These are phyloP conservation scores for Spatula clypeata DNA, from an alignment of 2,797 vertebrate species.

Conservation along the genomic window DNA sequence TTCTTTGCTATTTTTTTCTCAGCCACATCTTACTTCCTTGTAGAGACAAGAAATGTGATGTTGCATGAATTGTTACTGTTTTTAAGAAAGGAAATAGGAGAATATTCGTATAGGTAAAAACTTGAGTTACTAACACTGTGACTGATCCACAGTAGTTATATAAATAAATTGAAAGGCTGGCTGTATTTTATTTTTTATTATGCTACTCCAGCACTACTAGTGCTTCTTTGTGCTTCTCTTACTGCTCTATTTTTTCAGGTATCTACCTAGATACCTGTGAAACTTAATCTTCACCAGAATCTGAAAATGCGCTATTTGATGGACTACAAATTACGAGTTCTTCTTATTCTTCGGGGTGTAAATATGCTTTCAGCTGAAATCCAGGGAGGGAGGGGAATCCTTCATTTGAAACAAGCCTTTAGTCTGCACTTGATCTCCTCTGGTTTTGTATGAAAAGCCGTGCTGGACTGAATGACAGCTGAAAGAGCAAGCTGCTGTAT, in stretches of 20 bases:
- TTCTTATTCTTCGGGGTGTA: background rate
- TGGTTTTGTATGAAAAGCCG: conserved; percentile 60
- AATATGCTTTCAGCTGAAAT: conserved; percentile 39
- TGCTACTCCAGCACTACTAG: background rate
- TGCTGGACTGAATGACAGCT: conserved; percentile 57
- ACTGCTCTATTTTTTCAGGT: background rate
- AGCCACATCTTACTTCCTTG: rapidly evolving
- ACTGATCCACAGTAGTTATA: background rate
- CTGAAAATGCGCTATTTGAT: background rate
- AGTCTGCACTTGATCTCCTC: conserved; percentile 43
- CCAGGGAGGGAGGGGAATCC: background rate
- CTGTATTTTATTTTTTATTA: background rate
- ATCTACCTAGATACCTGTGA: conserved; percentile 7
- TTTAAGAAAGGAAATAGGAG: background rate
- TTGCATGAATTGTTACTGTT: background rate
- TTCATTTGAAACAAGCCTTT: conserved; percentile 51
- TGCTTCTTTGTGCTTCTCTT: background rate
- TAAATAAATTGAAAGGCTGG: background rate
- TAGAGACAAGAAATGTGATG: background rate
- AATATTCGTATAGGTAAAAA: background rate
- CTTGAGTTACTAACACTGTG: background rate
- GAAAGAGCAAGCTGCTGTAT: conserved; percentile 60
- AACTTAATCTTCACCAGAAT: background rate
- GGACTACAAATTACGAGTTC: background rate
- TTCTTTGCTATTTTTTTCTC: background rate